A percentile compares a stretch with the other conserved stretches of the same genome.
Conservation (phyloP, 2,888 invertebrate genomes). For the Xestia c-nigrum region DNA sequence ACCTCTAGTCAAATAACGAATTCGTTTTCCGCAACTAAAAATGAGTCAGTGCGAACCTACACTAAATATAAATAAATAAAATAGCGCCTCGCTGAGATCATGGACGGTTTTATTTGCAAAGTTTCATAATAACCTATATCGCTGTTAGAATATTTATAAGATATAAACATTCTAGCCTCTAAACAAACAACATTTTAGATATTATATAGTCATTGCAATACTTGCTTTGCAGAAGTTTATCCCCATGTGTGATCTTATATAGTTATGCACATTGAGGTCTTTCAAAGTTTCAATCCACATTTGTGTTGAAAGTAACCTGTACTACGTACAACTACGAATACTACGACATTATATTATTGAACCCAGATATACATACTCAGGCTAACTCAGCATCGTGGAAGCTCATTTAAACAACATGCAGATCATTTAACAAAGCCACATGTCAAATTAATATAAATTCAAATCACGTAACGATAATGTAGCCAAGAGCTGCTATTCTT, state of each 20-base stretch:
- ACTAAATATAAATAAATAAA: slow-evolving; percentile 60
- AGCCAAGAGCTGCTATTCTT: not conserved
- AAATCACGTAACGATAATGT: not conserved
- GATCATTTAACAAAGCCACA: slow-evolving; percentile 1
- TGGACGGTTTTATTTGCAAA: slow-evolving; percentile 76
- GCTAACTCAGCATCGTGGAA: no score
- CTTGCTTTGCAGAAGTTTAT: not conserved
- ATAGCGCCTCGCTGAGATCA: slow-evolving; percentile 84
- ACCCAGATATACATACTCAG: not conserved
- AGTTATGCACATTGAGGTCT: not conserved
- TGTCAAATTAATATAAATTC: not conserved
- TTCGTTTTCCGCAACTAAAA: slow-evolving; percentile 68
- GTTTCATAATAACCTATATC: slow-evolving; percentile 65
- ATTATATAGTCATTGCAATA: slow-evolving; percentile 8
- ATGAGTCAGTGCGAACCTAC: slow-evolving; percentile 72
- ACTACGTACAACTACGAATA: not conserved
- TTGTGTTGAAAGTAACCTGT: not conserved
- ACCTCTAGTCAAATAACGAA: slow-evolving; percentile 49
- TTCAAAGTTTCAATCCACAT: not conserved
- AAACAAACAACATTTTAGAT: slow-evolving; percentile 29
- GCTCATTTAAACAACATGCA: not conserved
- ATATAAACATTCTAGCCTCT: slow-evolving; percentile 38
- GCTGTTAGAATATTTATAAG: slow-evolving; percentile 63
- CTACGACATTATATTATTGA: not conserved
- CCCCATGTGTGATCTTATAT: not conserved